A percentile compares a stretch with the other conserved stretches of the same genome.
Evolutionary conservation across 2,113 vertebrate species (phyloP).

Genomic region (Cinclus mexicanus): DNA sequence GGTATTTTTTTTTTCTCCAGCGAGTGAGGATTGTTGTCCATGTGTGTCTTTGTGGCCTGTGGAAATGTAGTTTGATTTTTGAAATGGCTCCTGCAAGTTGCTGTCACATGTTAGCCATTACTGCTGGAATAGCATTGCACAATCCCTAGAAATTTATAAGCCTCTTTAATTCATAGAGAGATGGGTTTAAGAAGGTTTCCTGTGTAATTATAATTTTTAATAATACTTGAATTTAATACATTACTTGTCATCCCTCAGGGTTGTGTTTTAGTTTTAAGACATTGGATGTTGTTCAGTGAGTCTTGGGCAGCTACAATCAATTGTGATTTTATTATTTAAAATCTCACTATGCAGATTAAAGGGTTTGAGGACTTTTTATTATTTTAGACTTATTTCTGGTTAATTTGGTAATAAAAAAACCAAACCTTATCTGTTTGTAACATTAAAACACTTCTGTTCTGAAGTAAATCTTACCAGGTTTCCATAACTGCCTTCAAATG

Average conservation of each 20-base stretch:
- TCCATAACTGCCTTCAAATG: not conserved
- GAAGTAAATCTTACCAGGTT: not conserved
- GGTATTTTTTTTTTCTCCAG: not conserved
- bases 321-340: not conserved
- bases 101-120: not conserved
- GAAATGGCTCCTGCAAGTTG: slow-evolving; percentile 3
- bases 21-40: too few species aligned
- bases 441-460: not conserved
- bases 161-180: slow-evolving; percentile 37
- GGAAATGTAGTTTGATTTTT: slow-evolving; percentile 3
- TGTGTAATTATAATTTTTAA: not conserved
- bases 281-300: not conserved
- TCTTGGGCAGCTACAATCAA: not conserved
- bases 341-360: not conserved
- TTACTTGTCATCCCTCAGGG: not conserved
- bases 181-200: slow-evolving; percentile 12
- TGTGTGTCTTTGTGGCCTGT: not conserved
- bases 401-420: not conserved
- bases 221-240: not conserved
- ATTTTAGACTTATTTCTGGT: not conserved
- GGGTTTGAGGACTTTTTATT: not conserved
- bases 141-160: slow-evolving; percentile 12
- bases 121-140: not conserved
- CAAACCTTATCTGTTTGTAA: not conserved
- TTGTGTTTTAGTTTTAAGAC: not conserved